These are phyloP conservation scores for Florisuga fusca DNA, from an alignment of 2,797 vertebrate genomes.

Conservation along the genomic window DNA sequence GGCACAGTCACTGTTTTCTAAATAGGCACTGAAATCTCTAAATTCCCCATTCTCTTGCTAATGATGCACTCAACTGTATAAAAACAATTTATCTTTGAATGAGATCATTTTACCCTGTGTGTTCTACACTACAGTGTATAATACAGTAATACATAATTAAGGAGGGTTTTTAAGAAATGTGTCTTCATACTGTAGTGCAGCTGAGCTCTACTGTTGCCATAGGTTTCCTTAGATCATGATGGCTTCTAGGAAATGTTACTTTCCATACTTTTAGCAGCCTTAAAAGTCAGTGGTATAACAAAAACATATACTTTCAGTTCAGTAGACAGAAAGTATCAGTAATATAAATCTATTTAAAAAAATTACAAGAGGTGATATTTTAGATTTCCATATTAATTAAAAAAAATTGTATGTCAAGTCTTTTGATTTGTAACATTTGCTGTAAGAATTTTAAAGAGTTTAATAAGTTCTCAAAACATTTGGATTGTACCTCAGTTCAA, in stretches of 20 bases:
- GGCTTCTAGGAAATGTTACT: background rate
- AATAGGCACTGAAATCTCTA: background rate
- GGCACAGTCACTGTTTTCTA: background rate
- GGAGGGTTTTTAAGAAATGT: background rate
- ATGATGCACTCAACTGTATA: background rate
- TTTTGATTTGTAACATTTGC: background rate
- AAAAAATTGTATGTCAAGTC: background rate
- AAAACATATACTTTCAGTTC: background rate
- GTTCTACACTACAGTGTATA: background rate
- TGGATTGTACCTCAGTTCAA: background rate
- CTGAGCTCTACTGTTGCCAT: background rate
- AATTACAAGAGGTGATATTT: background rate
- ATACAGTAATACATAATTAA: background rate
- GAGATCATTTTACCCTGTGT: background rate
- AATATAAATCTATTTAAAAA: no score
- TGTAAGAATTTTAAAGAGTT: background rate
- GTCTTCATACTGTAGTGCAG: background rate
- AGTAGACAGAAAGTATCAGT: background rate
- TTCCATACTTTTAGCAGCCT: background rate
- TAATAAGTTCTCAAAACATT: background rate
- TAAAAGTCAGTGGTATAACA: background rate
- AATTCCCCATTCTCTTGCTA: background rate
- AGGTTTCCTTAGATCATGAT: background rate
- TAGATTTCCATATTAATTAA: background rate
- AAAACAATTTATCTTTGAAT: background rate